A percentile compares a stretch with the other conserved stretches of the same genome.
Conservation (phyloP, 2,113 vertebrate genomes). For the Polyodon spathula region DNA sequence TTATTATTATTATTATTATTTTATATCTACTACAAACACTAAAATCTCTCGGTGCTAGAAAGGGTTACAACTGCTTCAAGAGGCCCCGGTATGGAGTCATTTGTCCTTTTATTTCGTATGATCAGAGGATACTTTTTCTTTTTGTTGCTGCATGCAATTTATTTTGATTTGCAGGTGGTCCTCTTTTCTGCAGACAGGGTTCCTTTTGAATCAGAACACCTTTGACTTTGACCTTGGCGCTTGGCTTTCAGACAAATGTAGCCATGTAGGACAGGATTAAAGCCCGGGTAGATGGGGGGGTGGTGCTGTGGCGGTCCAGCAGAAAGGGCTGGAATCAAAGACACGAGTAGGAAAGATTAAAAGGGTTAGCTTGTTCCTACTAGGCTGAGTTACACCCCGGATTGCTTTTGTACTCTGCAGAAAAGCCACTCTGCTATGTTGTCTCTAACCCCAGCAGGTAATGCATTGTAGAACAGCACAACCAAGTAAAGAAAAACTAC, state of each 20-base stretch:
- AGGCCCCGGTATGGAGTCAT: background rate
- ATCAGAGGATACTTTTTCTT: conserved; percentile 2
- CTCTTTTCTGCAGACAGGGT: conserved; percentile 2
- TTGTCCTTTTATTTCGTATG: conserved; percentile 7
- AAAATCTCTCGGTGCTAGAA: background rate
- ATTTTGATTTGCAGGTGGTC: conserved; percentile 22
- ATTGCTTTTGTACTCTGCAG: conserved; percentile 17
- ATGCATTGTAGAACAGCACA: conserved; percentile 35
- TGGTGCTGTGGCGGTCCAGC: background rate
- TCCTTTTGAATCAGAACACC: conserved; percentile 14
- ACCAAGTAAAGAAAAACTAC: conserved; percentile 27
- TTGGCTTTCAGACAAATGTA: conserved; percentile 17
- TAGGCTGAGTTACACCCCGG: conserved; percentile 2
- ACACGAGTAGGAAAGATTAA: conserved; percentile 7
- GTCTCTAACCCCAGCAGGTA: conserved; percentile 40
- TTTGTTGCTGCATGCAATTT: conserved; percentile 12
- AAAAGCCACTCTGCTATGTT: conserved; percentile 19
- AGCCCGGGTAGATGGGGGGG: background rate
- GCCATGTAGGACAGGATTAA: conserved; percentile 21
- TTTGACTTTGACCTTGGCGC: conserved; percentile 10
- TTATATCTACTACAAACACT: background rate
- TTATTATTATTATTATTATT: no score
- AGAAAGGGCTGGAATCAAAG: background rate
- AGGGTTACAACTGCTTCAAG: background rate
- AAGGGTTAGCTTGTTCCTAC: background rate